A percentile compares a stretch with the other conserved stretches of the same genome.
Conservation (phyloP, 37 sponge, comb jelly and placozoan genomes). For the Dysidea cf. avara region DNA sequence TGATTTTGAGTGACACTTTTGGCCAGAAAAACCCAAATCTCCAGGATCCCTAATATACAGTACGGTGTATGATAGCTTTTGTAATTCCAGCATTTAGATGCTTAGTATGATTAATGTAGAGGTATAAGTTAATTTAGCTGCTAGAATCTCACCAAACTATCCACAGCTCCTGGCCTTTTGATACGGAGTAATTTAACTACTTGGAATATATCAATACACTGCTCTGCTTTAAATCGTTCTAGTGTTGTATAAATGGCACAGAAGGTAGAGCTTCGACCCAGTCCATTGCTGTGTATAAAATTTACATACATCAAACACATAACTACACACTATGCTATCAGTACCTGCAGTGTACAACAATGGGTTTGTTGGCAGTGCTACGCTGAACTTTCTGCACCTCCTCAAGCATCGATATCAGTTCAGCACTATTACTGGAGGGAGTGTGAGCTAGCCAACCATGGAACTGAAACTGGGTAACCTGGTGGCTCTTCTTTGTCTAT, state of each 20-base stretch:
- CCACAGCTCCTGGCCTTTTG: slow-evolving; percentile 58
- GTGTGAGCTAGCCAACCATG: slow-evolving; percentile 62
- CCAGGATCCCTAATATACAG: too few species aligned
- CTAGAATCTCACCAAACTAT: slow-evolving; percentile 66
- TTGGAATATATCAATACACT: slow-evolving; percentile 80
- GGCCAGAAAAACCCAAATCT: too few species aligned
- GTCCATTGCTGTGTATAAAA: too few species aligned
- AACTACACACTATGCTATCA: too few species aligned
- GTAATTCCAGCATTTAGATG: too few species aligned
- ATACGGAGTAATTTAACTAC: slow-evolving; percentile 56
- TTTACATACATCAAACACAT: too few species aligned
- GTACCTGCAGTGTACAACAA: slow-evolving; percentile 88
- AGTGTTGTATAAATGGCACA: slow-evolving; percentile 56
- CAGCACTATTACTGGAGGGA: slow-evolving; percentile 60
- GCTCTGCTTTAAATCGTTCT: slow-evolving; percentile 71
- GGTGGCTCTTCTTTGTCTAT: slow-evolving; percentile 38
- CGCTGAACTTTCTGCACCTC: too few species aligned
- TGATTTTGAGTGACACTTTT: too few species aligned
- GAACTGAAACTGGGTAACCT: slow-evolving; percentile 81
- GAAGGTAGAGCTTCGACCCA: slow-evolving; percentile 57
- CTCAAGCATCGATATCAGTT: slow-evolving; percentile 65
- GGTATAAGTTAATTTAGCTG: too few species aligned
- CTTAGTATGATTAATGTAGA: too few species aligned
- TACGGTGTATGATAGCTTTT: too few species aligned
- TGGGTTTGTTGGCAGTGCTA: slow-evolving; percentile 77